Conservation (phyloP, 2,113 vertebrate species). For the Phaethornis superciliosus region DNA sequence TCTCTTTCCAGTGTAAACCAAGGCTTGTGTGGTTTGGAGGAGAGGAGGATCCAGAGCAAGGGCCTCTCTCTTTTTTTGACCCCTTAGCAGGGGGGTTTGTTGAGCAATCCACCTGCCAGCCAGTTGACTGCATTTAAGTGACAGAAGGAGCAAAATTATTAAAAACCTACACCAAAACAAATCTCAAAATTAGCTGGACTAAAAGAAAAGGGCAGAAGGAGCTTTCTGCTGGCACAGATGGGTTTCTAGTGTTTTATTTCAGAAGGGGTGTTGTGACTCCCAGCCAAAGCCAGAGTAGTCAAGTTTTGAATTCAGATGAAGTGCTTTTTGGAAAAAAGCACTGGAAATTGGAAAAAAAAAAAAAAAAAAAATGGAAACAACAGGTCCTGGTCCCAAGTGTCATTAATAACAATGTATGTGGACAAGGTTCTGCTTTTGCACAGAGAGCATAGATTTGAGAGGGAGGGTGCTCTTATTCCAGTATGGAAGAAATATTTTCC, state of each 20-base stretch:
- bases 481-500: background rate
- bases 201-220: background rate
- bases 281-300: background rate
- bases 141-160: background rate
- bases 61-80: background rate
- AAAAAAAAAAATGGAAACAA: background rate
- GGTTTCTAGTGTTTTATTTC: background rate
- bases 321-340: too few relatives aligned
- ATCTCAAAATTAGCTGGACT: background rate
- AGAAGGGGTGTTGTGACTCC: background rate
- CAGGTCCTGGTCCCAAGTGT: background rate
- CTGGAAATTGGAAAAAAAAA: too few relatives aligned
- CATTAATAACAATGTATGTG: background rate
- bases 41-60: background rate
- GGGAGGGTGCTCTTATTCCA: background rate
- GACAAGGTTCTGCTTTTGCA: background rate
- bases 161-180: background rate
- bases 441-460: background rate
- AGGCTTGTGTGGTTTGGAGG: background rate
- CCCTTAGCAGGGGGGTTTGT: background rate
- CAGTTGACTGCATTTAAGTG: background rate
- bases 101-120: background rate
- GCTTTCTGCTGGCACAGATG: background rate
- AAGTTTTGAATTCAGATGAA: background rate
- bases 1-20: background rate